Evolutionary conservation across 2,888 invertebrate genomes (phyloP).

Genomic region (Macrosiphum euphorbiae): DNA sequence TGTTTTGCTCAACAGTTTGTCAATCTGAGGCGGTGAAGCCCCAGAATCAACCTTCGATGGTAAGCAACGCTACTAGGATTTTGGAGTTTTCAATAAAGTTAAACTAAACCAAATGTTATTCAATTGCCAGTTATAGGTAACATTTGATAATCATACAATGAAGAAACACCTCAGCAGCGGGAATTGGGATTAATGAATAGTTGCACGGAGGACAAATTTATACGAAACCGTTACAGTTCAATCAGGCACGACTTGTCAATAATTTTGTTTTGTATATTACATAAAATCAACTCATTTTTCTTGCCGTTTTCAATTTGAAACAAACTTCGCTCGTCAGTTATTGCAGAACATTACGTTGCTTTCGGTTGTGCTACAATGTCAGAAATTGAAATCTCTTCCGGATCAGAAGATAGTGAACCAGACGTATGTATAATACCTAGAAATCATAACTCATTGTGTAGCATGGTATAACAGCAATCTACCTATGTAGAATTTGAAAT

Average conservation of each 20-base stretch:
- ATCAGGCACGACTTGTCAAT: neutral
- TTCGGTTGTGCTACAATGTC: neutral
- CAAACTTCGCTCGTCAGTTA: neutral
- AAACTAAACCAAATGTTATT: neutral
- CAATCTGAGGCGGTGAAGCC: neutral
- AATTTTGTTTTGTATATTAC: neutral
- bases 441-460: neutral
- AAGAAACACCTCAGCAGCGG: neutral
- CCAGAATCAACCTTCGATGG: neutral
- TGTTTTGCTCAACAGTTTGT: neutral
- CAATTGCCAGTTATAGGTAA: neutral
- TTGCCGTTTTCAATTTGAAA: neutral
- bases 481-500: neutral
- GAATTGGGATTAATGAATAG: neutral
- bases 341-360: neutral
- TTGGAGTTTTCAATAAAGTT: neutral
- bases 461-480: neutral
- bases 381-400: conserved; percentile 11
- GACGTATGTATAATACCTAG: neutral
- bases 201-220: neutral
- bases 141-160: neutral
- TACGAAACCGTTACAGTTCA: neutral
- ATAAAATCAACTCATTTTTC: neutral
- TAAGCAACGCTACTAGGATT: neutral
- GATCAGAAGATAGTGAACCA: neutral